phyloP scores from a whole-genome alignment of 2,888 invertebrate genomes.

The Oxystoma pomonae region DNA sequence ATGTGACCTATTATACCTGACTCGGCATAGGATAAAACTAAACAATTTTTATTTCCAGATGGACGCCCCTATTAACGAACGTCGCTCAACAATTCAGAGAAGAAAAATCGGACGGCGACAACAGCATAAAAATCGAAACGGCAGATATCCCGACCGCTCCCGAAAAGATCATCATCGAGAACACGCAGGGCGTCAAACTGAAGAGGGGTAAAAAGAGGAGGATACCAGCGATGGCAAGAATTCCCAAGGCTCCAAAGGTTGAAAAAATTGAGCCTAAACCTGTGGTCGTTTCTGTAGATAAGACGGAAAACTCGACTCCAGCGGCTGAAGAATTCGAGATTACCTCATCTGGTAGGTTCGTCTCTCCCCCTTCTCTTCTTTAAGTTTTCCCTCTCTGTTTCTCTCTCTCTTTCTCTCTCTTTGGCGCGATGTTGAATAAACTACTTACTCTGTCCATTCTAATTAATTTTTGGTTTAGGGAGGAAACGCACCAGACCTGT shows the following conservation, averaged over 20 bases:
- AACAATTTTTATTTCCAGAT: conserved; percentile 56
- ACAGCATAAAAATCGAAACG: conserved; percentile 30
- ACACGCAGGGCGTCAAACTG: conserved; percentile 53
- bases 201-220: conserved; percentile 45
- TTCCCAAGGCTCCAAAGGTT: conserved; percentile 44
- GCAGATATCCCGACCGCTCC: conserved; percentile 45
- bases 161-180: conserved; percentile 56
- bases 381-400: too few species aligned
- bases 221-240: conserved; percentile 30
- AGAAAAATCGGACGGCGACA: conserved; percentile 52
- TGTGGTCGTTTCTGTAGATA: conserved; percentile 24
- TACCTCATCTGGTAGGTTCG: conserved; percentile 62
- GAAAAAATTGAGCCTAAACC: conserved; percentile 25
- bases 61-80: conserved; percentile 83
- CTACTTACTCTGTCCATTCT: too few species aligned
- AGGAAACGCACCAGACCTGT: conserved; percentile 59
- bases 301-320: conserved; percentile 31
- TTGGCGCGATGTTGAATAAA: too few species aligned
- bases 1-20: too few species aligned
- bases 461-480: too few species aligned
- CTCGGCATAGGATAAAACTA: too few species aligned
- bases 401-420: too few species aligned
- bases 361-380: too few species aligned
- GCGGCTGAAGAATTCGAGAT: conserved; percentile 50
- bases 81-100: conserved; percentile 63